Base-by-base conservation (phyloP, 1,140 invertebrate species). In the Zelostemma sp. region DNA sequence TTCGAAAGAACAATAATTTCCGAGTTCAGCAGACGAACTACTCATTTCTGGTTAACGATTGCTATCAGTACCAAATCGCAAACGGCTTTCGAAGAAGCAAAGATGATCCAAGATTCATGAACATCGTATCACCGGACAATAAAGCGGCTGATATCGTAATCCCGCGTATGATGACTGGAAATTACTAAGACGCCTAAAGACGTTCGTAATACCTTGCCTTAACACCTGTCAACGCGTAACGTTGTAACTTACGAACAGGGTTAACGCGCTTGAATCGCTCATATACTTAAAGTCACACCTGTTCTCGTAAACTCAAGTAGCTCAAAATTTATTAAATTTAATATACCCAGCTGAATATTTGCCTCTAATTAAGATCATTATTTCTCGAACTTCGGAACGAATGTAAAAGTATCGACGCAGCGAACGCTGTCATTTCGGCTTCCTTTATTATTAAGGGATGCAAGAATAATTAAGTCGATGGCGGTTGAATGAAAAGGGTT, bases 231-330 rank as follows among this genome's bases (percentile, higher is more conserved):
- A 66, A 43, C 54, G 31, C 49, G 59, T 66, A 62, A 71, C 47
- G 45, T 71, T n/a, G n/a, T n/a, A n/a, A n/a, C n/a, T n/a, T n/a
- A n/a, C n/a, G n/a, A n/a, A n/a, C n/a, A n/a, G 43, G 35, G 60
- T 64, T 64, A 69, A 59, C 41, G 21, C 54, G 64, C 62, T 66
- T 63, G 55, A 71, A 62, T 71, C 68, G 59, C 66, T 71, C 66
- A 66, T 14, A 53, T 63, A 21, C 45, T 51, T 19, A 56, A 47
- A 40, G 63, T 71, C 28, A 55, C 68, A 71, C 68, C 68, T 71
- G 68, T 59, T 9, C 46, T 25, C 46, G 45, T 21, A n/a, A 25
- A 11, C 9, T 18, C 6, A 28, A 28, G 21, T 48, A 19, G n/a
- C 14, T 48, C 14, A 0, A 48, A n/a, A 12, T 17, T 21, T 48